Percentiles rank a stretch among this genome's conserved stretches.
phyloP scores from a whole-genome alignment of 1,140 invertebrate species.

The Leptinotarsa defecta region DNA sequence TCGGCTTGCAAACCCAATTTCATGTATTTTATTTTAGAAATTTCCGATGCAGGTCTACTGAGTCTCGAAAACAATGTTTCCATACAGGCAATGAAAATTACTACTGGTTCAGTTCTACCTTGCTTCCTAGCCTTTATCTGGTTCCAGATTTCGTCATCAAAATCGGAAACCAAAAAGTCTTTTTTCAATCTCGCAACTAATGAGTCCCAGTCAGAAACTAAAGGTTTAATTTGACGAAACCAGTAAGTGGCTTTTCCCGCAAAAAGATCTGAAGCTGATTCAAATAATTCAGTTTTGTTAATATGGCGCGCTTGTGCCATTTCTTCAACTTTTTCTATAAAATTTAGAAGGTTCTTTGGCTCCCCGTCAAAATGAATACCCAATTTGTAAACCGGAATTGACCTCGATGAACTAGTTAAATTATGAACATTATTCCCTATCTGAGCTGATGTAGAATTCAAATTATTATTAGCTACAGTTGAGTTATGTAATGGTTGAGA shows the following conservation, averaged over 20 bases:
- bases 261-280: conserved; percentile 44
- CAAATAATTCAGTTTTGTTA: conserved; percentile 16
- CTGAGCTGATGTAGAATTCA: no score
- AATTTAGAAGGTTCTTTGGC: conserved; percentile 13
- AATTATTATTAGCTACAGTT: not conserved
- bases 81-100: conserved; percentile 48
- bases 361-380: conserved; percentile 22
- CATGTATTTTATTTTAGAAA: conserved; percentile 63
- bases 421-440: not conserved
- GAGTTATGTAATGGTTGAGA: not conserved
- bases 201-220: conserved; percentile 41
- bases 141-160: conserved; percentile 44
- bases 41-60: not conserved
- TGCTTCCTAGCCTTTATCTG: conserved; percentile 50
- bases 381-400: conserved; percentile 1
- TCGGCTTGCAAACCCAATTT: conserved; percentile 7
- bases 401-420: not conserved
- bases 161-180: conserved; percentile 46
- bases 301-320: conserved; percentile 8
- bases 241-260: conserved; percentile 47
- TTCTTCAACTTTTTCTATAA: conserved; percentile 30
- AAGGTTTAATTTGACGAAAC: conserved; percentile 39
- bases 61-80: conserved; percentile 43
- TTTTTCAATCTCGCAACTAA: conserved; percentile 31
- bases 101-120: conserved; percentile 44